These are phyloP conservation scores for Enteromius anoplus DNA, from an alignment of 2,797 vertebrate species.

Conservation along the genomic window DNA sequence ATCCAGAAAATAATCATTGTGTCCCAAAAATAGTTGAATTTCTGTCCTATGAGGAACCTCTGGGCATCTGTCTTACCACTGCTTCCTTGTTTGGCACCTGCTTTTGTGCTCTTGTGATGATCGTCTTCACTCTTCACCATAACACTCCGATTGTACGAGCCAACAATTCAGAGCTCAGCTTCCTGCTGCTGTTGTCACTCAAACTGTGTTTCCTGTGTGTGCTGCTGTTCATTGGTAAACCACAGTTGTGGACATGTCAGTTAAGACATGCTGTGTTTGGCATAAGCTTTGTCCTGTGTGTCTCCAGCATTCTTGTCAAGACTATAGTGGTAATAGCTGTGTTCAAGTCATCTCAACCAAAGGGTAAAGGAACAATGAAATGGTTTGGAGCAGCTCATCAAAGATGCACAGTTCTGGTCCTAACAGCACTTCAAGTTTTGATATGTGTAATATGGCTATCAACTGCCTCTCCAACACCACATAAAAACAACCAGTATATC, in stretches of 20 bases:
- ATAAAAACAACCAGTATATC: conserved; percentile 69
- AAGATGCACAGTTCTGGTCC: conserved; percentile 68
- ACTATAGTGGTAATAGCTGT: conserved; percentile 74
- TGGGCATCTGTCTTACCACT: conserved; percentile 55
- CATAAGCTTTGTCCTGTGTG: conserved; percentile 58
- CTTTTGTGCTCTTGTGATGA: conserved; percentile 23
- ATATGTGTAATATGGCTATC: conserved; percentile 68
- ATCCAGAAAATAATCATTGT: conserved; percentile 32
- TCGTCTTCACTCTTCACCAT: conserved; percentile 24
- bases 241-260: conserved; percentile 58
- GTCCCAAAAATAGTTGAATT: conserved; percentile 54
- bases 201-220: too few species aligned
- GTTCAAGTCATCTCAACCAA: conserved; percentile 65
- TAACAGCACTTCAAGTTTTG: conserved; percentile 59
- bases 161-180: conserved; percentile 61
- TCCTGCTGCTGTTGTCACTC: conserved; percentile 53
- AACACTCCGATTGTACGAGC: conserved; percentile 54
- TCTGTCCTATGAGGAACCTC: conserved; percentile 50
- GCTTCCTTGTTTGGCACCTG: conserved; percentile 47
- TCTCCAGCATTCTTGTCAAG: conserved; percentile 63
- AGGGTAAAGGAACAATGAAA: conserved; percentile 62
- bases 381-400: conserved; percentile 72
- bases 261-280: conserved; percentile 63
- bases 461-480: conserved; percentile 61
- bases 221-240: conserved; percentile 57